Evolutionary conservation across 1,140 invertebrate species (phyloP).

Genomic region (Kradibia gibbosae): DNA sequence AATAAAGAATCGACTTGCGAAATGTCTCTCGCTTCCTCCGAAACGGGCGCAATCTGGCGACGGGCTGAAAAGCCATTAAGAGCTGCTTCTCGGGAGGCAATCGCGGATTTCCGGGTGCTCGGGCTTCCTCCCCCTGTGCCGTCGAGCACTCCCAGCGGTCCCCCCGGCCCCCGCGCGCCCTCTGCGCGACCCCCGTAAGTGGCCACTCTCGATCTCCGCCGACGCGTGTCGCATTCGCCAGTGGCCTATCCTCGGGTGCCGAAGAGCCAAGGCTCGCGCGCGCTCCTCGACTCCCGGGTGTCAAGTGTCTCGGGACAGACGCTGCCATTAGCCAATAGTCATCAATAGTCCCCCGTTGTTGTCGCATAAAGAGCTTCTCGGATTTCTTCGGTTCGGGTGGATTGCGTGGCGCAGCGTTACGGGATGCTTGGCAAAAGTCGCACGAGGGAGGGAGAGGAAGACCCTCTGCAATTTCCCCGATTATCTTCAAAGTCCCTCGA

Average conservation of each 20-base stretch:
- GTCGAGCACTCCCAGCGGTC: neutral
- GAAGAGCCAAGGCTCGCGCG: neutral
- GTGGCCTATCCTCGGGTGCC: neutral
- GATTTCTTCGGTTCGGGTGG: neutral
- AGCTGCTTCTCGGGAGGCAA: neutral
- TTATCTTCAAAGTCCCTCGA: too few species aligned
- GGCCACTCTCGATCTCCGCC: conserved; percentile 16
- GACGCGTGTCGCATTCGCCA: conserved; percentile 10
- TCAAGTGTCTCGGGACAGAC: conserved; percentile 37
- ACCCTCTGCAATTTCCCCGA: too few species aligned
- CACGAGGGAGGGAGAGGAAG: too few species aligned
- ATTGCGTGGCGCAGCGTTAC: conserved; percentile 9
- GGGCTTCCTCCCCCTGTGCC: neutral
- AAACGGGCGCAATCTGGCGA: conserved; percentile 42
- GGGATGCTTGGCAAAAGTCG: neutral
- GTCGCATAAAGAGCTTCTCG: conserved; percentile 19
- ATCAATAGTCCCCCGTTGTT: neutral
- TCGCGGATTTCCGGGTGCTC: conserved; percentile 46
- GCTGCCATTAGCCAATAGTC: conserved; percentile 46
- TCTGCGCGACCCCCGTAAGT: neutral
- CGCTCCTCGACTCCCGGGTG: neutral
- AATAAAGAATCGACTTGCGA: conserved; percentile 37
- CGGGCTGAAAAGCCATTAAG: conserved; percentile 33
- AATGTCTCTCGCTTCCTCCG: conserved; percentile 42
- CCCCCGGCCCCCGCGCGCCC: neutral